A percentile compares a stretch with the other conserved stretches of the same genome.
These are phyloP conservation scores for Pristis pectinata DNA, from an alignment of 2,797 vertebrate species.

Conservation along the genomic window DNA sequence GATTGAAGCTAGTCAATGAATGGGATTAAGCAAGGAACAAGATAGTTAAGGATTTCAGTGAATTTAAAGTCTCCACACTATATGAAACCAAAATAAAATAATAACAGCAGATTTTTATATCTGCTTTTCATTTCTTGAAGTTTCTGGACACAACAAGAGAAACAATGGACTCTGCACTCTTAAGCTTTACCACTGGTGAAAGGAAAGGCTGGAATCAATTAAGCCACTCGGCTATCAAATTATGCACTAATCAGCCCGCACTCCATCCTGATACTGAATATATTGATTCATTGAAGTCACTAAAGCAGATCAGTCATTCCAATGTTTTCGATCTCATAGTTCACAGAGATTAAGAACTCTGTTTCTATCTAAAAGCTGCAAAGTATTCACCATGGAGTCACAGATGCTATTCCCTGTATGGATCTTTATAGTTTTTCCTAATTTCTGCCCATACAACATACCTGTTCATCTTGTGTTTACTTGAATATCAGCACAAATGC, in stretches of 20 bases:
- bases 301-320: neutral
- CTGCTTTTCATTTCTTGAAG: neutral
- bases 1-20: neutral
- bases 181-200: neutral
- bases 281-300: neutral
- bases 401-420: neutral
- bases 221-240: neutral
- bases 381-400: neutral
- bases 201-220: conserved; percentile 13
- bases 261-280: neutral
- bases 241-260: neutral
- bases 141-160: neutral
- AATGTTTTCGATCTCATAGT: neutral
- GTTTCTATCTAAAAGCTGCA: neutral
- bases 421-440: too few species aligned
- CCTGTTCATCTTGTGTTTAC: neutral
- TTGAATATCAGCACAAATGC: neutral
- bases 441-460: neutral
- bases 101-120: neutral
- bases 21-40: neutral
- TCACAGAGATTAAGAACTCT: neutral
- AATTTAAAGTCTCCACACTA: neutral
- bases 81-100: neutral
- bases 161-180: neutral
- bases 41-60: too few species aligned